Evolutionary conservation across 2,888 invertebrate genomes (phyloP).

Genomic region (Heteromurus nitidus): DNA sequence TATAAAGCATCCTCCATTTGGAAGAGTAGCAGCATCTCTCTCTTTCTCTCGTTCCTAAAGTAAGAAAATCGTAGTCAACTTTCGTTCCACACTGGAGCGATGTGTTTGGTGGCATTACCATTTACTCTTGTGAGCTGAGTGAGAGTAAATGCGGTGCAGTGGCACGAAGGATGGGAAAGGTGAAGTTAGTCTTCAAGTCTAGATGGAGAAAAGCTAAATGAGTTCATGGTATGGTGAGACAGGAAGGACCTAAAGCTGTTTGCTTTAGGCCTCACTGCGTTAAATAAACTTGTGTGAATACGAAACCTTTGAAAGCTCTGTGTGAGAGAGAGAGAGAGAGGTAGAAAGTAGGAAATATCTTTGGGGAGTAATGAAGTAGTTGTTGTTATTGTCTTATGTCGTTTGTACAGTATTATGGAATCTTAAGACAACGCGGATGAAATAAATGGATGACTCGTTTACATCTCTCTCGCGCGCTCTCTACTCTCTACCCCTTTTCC

Average conservation of each 20-base stretch:
- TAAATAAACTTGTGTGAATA: conserved; percentile 35
- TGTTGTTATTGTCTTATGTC: conserved; percentile 53
- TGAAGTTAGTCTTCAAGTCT: conserved; percentile 7
- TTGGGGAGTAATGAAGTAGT: conserved; percentile 41
- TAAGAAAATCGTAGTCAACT: too few species aligned
- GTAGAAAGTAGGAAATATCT: conserved; percentile 44
- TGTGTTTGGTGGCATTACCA: too few species aligned
- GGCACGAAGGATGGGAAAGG: background rate
- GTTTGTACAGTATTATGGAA: conserved; percentile 35
- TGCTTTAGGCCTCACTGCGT: conserved; percentile 40
- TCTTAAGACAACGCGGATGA: conserved; percentile 26
- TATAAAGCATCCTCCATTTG: too few species aligned
- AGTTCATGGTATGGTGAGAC: conserved; percentile 6
- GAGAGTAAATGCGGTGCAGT: too few species aligned
- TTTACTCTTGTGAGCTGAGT: too few species aligned
- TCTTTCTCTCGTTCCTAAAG: too few species aligned
- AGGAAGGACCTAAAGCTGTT: conserved; percentile 46
- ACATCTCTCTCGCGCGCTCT: too few species aligned
- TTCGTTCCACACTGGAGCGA: too few species aligned
- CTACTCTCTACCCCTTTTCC: too few species aligned
- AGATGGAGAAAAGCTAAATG: conserved; percentile 23
- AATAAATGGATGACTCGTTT: conserved; percentile 33
- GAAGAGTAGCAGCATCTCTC: too few species aligned
- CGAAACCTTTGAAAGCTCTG: conserved; percentile 4
- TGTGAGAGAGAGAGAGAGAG: too few species aligned